Base-by-base conservation (phyloP, 2,888 invertebrate species). In the Hydrotaea cyrtoneurina region DNA sequence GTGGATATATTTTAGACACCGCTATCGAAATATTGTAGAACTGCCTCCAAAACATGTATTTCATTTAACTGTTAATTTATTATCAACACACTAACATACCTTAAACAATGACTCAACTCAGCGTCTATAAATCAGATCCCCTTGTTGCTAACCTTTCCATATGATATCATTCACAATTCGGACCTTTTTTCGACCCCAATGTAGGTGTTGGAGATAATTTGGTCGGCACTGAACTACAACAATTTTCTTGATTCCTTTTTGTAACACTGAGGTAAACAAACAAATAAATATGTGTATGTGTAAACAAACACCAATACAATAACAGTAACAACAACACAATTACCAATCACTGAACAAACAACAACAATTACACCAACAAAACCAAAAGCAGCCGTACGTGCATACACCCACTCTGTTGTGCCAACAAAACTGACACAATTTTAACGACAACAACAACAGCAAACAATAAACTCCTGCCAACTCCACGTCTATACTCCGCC, bases 391-490 rank as follows among this genome's bases (percentile, higher is more conserved):
- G 21, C 57, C 64, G 64, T 26, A 71, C 64, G 64, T 26, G 62
- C 39, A 43, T 46, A 72, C 11, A 31, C 26, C 66, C 74, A 74
- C 36, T 66, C 74, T 59, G 21, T 53, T 59, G 21, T 53, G 19
- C 39, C 15, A 53, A 80, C 23, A 39, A 71, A 31, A 43, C 50
- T 72, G 43, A 62, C 55, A 76, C 59, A 71, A 69, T 73, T 26
- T 78, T 8, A 74, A 23, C 8, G 26, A 66, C 55, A 80, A 66
- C 64, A 80, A 78, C 64, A 80, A 72, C 21, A 50, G 50, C 71
- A 62, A 72, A 86, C 86, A 88, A 89, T 89, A 89, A 86, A 88
- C 86, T 88, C 85, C 81, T 39, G 55, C 19, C 62, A 69, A 21
- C 69, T 23, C 55, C 50, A 50, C 2, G 53, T 8, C 31, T 21